Evolutionary conservation across 2,888 invertebrate genomes (phyloP), one percentile per base, ranked within the genome.

Genomic region (Sipha maydis): DNA sequence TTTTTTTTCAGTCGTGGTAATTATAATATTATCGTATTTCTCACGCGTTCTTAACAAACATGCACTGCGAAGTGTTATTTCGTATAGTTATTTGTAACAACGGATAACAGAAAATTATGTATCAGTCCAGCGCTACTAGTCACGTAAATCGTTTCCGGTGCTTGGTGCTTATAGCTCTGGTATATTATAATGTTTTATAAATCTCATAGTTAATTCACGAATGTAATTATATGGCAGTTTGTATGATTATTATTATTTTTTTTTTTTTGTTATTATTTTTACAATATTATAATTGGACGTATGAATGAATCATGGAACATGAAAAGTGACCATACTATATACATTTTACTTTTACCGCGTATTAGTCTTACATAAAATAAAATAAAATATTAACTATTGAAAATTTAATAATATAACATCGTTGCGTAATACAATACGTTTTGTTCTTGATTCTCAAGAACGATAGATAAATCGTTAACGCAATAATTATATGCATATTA

Each of bases 141-240:
- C 82, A 82, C 82, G 82, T 82, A 41, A 69, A 82, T 69, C 28
- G 69, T 82, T 82, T 82, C 82, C 82, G 82, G 69, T 69, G 28
- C 38, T 82, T 82, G 82, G 69, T 69, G 28, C 38, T 82, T 82
- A 48, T 14, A 69, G 67, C 41, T 41, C 28, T 67, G 67, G 80
- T 67, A 48, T 48, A 48, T 48, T 41, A 41, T 11, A 38, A 28
- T 1, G 17, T 80, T 80, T 80, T 67, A 67, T 28, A 28, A 21
- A 41, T 19, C 61, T 7, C 28, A 56, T 48, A 67, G 80, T 38
- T 41, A 80, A 41, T 67, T 80, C 11, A 67, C 67, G 17, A 80
- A 80, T 38, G n/a, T 80, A 67, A 61, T 80, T 80, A 80, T 67
- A 67, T 80, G 19, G 78, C 38, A 38, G 28, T 80, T 80, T 34